These are phyloP conservation scores for Xenotilapia flavipinnis DNA, from an alignment of 2,113 vertebrate genomes.

Conservation along the genomic window DNA sequence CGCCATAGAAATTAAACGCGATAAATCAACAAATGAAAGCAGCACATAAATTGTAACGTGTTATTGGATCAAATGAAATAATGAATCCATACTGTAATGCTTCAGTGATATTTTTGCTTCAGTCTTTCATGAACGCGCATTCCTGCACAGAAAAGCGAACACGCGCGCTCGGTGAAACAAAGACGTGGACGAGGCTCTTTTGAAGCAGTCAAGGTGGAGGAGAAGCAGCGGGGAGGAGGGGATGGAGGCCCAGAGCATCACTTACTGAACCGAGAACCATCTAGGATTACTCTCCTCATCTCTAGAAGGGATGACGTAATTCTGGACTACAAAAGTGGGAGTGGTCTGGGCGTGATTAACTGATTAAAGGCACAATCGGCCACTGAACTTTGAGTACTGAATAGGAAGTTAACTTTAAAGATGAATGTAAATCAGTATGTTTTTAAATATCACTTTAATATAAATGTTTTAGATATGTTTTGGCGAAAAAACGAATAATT, in stretches of 20 bases:
- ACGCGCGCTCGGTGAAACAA: constrained; percentile 47
- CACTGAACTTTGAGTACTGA: not conserved
- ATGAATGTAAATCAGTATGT: not conserved
- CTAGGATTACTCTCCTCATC: constrained; percentile 26
- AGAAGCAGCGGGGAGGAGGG: not conserved
- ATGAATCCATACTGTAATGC: not conserved
- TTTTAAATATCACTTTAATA: not conserved
- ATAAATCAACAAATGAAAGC: not conserved
- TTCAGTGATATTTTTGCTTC: not conserved
- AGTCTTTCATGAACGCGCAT: constrained; percentile 30
- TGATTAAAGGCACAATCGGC: constrained; percentile 49
- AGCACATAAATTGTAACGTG: not conserved
- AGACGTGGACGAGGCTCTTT: constrained; percentile 48
- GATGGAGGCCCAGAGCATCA: constrained; percentile 15
- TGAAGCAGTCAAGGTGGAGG: not conserved
- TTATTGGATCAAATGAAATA: not conserved
- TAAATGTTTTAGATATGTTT: not conserved
- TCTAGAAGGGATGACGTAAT: constrained; percentile 62
- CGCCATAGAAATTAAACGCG: not conserved
- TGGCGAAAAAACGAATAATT: not conserved
- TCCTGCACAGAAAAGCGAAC: constrained; percentile 39
- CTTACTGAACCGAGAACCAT: constrained; percentile 27
- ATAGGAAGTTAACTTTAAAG: not conserved
- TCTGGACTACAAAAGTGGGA: constrained; percentile 32
- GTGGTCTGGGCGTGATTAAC: constrained; percentile 45